phyloP scores from a whole-genome alignment of 2,888 invertebrate species.

The Cosmia trapezina region DNA sequence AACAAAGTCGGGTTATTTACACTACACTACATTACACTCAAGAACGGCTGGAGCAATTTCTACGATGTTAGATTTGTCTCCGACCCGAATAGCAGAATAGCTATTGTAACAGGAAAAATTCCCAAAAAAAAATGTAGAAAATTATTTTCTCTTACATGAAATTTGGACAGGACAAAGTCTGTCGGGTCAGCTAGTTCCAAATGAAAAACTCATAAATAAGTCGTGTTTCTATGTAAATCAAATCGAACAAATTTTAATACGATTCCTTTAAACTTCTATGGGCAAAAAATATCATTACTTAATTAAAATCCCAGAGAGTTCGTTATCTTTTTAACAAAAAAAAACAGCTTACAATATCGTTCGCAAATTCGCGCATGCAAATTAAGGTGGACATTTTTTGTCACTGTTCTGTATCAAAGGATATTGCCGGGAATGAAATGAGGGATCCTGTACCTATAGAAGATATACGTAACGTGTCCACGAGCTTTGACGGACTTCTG shows the following conservation, averaged over 20 bases:
- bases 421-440: not conserved
- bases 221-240: not conserved
- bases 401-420: not conserved
- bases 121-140: too few relatives aligned
- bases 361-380: not conserved
- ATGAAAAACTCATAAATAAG: not conserved
- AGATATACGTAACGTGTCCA: too few relatives aligned
- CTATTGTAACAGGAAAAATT: too few relatives aligned
- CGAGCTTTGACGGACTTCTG: too few relatives aligned
- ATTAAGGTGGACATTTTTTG: not conserved
- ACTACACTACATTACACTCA: too few relatives aligned
- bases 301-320: not conserved
- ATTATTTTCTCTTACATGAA: too few relatives aligned
- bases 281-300: not conserved
- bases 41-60: too few relatives aligned
- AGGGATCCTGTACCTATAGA: not conserved
- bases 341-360: not conserved
- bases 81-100: too few relatives aligned
- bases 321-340: not conserved
- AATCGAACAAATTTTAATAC: not conserved
- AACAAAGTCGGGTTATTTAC: too few relatives aligned
- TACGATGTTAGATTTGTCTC: too few relatives aligned
- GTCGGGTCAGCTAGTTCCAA: not conserved
- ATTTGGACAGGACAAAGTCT: too few relatives aligned
- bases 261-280: not conserved